These are phyloP conservation scores for Cirrhinus mrigala DNA, from an alignment of 2,797 vertebrate genomes.

Conservation along the genomic window DNA sequence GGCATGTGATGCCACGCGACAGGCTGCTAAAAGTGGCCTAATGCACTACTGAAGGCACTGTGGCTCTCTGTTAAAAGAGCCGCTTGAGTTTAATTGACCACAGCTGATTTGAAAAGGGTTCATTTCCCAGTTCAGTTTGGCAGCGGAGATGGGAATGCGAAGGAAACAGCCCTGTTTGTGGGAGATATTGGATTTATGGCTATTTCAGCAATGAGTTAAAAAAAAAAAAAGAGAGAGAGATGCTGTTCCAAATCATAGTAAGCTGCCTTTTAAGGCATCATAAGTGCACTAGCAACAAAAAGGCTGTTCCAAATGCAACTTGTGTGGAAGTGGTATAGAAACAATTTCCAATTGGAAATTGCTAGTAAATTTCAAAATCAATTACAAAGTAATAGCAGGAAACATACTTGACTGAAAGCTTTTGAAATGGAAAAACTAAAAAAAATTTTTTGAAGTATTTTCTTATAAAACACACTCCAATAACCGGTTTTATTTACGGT, in stretches of 20 bases:
- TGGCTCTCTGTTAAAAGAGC: slow-evolving; percentile 39
- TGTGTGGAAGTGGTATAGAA: not conserved
- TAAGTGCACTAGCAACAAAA: not conserved
- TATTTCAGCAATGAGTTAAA: slow-evolving; percentile 12
- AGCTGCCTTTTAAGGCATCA: not conserved
- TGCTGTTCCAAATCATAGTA: not conserved
- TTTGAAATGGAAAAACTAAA: not conserved
- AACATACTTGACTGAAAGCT: not conserved
- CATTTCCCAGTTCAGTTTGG: slow-evolving; percentile 44
- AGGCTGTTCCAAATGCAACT: not conserved
- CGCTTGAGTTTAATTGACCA: slow-evolving; percentile 46
- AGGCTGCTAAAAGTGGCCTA: slow-evolving; percentile 44
- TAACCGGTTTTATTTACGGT: no score
- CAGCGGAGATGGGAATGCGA: not conserved
- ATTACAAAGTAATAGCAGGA: not conserved
- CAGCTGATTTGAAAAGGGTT: slow-evolving; percentile 48
- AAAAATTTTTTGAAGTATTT: no score
- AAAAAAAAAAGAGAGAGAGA: not conserved
- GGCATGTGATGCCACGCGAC: slow-evolving; percentile 38
- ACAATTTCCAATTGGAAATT: not conserved
- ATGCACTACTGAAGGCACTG: slow-evolving; percentile 19
- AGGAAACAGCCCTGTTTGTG: slow-evolving; percentile 22
- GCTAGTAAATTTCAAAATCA: not conserved
- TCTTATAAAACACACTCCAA: not conserved
- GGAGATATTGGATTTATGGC: slow-evolving; percentile 8